Conservation (phyloP, 2,888 invertebrate species). For the Stenodera caucasica region DNA sequence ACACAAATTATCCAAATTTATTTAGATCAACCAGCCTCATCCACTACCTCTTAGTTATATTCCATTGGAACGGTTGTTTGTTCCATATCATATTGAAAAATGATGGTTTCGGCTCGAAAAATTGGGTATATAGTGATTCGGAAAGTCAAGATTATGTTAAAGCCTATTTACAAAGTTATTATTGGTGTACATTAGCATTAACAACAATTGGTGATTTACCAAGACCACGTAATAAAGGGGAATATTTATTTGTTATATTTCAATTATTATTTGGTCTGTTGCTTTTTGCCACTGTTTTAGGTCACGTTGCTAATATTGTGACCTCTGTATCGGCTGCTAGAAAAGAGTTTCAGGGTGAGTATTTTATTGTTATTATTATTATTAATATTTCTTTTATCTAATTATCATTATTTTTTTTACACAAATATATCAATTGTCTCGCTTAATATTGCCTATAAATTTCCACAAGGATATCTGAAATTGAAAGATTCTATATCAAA, state of each 20-base stretch:
- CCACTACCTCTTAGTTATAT: constrained; percentile 96
- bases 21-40: constrained; percentile 90
- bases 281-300: constrained; percentile 93
- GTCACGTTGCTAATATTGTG: constrained; percentile 98
- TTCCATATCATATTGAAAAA: constrained; percentile 96
- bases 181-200: constrained; percentile 96
- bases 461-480: constrained; percentile 37
- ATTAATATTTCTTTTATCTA: no score
- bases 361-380: no score
- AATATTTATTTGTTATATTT: constrained; percentile 93
- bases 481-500: no score
- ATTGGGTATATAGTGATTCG: constrained; percentile 86
- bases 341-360: constrained; percentile 97
- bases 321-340: constrained; percentile 95
- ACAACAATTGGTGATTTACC: constrained; percentile 95
- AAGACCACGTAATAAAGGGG: constrained; percentile 88
- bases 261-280: constrained; percentile 93
- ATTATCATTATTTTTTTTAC: no score
- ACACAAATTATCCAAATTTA: constrained; percentile 98
- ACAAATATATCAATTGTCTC: no score
- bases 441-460: constrained; percentile 22
- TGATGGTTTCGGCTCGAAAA: constrained; percentile 90
- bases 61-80: constrained; percentile 99
- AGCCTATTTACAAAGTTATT: constrained; percentile 96
- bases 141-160: constrained; percentile 87